Evolutionary conservation across 2,113 vertebrate genomes (phyloP), one percentile per base, ranked within the genome.

Genomic region (Mirza zaza): DNA sequence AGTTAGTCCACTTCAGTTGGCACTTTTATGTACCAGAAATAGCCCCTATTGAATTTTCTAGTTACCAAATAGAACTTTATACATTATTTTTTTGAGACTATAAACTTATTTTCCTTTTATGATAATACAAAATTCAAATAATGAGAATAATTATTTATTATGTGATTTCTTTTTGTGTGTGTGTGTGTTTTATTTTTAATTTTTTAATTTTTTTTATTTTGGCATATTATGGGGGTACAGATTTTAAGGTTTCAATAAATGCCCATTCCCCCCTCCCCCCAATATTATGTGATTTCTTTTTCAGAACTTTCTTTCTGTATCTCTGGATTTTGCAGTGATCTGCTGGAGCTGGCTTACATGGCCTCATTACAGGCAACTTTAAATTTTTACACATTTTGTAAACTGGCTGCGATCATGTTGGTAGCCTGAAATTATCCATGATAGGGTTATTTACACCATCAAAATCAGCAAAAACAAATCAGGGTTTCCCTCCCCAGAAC

Each of bases 71-170:
- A 91, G 18, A 87, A 52, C 12, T 10, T 77, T 87, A 8, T 11
- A 48, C 90, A 5, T 36, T 94, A 15, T 86, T 85, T 94, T 87
- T 96, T 55, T 88, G 11, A 18, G 85, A 57, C 77, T 67, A 55
- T 65, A 75, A 90, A 15, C 25, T 90, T 83, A 67, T 55, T 96
- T 91, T 77, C 11, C 15, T 68, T 97, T 89, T 83, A 67, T 85
- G 34, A 75, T 42, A 88, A 88, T 92, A 91, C 10, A 89, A 87
- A 96, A 83, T 94, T 92, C 14, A 92, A 80, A 57, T 87, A 90
- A 92, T 91, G 96, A 55, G 75, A 95, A 71, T 36, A 50, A 70
- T 45, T 57, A 36, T 76, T 84, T 87, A n/a, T 87, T 76, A 45
- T 42, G 42, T 73, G 55, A 75, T 73, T 70, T 76, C 12, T 76